Percentiles rank a stretch among this genome's conserved stretches.
phyloP scores from a whole-genome alignment of 2,113 vertebrate genomes.

The Suricata suricatta region DNA sequence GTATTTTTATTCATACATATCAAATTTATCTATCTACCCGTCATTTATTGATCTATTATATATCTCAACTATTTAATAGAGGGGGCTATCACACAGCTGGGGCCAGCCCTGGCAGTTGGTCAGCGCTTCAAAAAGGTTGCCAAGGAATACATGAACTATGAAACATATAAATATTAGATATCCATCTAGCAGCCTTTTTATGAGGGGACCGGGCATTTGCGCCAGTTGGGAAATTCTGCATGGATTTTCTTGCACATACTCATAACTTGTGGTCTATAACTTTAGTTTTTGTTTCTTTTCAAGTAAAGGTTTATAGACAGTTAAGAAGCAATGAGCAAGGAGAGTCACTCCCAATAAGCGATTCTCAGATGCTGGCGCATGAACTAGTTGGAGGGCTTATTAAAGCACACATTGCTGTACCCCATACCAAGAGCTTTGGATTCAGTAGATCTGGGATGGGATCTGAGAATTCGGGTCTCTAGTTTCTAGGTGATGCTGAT shows the following conservation, averaged over 20 bases:
- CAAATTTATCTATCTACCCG: neutral
- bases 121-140: neutral
- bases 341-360: neutral
- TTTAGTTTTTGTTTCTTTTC: slow-evolving; percentile 1
- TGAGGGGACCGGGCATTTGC: neutral
- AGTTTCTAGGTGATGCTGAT: neutral
- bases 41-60: neutral
- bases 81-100: neutral
- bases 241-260: neutral
- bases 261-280: neutral
- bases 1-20: neutral
- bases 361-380: neutral
- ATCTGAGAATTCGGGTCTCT: neutral
- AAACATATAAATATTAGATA: neutral
- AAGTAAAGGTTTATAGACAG: neutral
- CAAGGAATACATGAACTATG: neutral
- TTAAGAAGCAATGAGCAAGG: neutral
- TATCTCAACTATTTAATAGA: neutral
- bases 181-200: neutral
- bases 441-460: neutral
- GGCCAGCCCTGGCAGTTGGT: neutral
- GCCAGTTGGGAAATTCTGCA: neutral
- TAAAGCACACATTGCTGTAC: neutral
- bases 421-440: neutral
- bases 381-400: neutral